Base-by-base conservation (phyloP, 2,113 vertebrate species). In the Machaerirhynchus nigripectus region DNA sequence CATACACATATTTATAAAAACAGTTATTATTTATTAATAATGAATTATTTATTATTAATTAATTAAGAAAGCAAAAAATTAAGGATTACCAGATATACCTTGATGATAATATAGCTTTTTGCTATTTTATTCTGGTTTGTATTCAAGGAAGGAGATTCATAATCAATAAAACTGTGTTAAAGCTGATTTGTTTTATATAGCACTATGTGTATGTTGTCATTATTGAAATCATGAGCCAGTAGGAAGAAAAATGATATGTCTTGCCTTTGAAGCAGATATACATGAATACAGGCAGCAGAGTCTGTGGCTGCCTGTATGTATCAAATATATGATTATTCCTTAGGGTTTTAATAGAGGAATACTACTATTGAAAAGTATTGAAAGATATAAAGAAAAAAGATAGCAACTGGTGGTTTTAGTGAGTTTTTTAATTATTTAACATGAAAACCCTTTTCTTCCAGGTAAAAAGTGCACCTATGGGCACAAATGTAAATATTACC, bases 401-500 rank as follows among this genome's bases (percentile, higher is more conserved):
- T 56, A 63, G 44, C 37, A 76, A 1, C 44, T 84, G 30, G 16
- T 65, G 60, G 5, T 63, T 55, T 30, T 33, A 35, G 52, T 15
- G 23, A 31, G 15, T 19, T 47, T 87, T 86, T 86, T 9, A 42
- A 59, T 61, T 95, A 70, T 93, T 95, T 97, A 96, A 96, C 52
- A 11, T 52, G 44, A 59, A 85, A 82, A 40, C 24, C 42, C 92
- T 96, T 82, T 95, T 96, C 95, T 97, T 97, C 94, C 97, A 99
- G 99, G 99, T 93, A 99, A 99, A 98, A 99, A 99, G 98, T 99
- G 99, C 97, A 99, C 99, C 75, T 99, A 99, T 89, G 99, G 99
- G 96, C 99, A 99, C 97, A 99, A 99, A 98, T 99, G 99, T 98
- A 99, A 99, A 98, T 99, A 99, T 98, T 99, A 99, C 97, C 99